Conservation (phyloP, 2,888 invertebrate species). For the Apodemia zela region DNA sequence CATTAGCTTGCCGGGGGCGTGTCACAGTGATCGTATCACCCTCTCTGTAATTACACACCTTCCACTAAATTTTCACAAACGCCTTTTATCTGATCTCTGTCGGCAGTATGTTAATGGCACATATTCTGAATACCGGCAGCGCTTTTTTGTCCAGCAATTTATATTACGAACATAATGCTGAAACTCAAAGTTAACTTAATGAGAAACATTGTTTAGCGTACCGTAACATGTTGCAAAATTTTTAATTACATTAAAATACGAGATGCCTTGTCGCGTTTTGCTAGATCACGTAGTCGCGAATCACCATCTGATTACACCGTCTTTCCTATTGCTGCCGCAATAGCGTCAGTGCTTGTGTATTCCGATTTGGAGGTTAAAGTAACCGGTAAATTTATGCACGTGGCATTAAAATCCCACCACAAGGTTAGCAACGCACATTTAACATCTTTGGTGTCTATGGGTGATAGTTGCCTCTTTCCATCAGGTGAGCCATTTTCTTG, state of each 20-base stretch:
- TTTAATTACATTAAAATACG: neutral
- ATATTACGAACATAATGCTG: conserved; percentile 10
- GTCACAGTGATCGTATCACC: conserved; percentile 57
- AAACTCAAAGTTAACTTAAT: conserved; percentile 2
- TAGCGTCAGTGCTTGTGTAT: too few relatives aligned
- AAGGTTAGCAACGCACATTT: too few relatives aligned
- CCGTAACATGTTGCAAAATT: conserved; percentile 1
- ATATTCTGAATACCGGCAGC: conserved; percentile 60
- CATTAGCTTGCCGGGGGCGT: conserved; percentile 56
- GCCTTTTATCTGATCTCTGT: conserved; percentile 60
- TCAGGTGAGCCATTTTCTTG: too few relatives aligned
- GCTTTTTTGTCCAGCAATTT: conserved; percentile 42
- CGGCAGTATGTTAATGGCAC: conserved; percentile 64
- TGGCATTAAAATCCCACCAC: too few relatives aligned
- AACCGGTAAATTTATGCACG: too few relatives aligned
- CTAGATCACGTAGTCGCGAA: too few relatives aligned
- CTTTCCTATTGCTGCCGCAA: too few relatives aligned
- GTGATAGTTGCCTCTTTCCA: too few relatives aligned
- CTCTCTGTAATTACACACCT: conserved; percentile 61
- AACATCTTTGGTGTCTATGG: too few relatives aligned
- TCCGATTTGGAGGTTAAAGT: too few relatives aligned
- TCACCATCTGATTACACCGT: too few relatives aligned
- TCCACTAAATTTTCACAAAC: conserved; percentile 73
- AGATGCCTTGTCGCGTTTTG: too few relatives aligned
- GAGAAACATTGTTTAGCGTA: conserved; percentile 8